These are phyloP conservation scores for Cavia aperea DNA, from an alignment of 2,113 vertebrate species.

Conservation along the genomic window DNA sequence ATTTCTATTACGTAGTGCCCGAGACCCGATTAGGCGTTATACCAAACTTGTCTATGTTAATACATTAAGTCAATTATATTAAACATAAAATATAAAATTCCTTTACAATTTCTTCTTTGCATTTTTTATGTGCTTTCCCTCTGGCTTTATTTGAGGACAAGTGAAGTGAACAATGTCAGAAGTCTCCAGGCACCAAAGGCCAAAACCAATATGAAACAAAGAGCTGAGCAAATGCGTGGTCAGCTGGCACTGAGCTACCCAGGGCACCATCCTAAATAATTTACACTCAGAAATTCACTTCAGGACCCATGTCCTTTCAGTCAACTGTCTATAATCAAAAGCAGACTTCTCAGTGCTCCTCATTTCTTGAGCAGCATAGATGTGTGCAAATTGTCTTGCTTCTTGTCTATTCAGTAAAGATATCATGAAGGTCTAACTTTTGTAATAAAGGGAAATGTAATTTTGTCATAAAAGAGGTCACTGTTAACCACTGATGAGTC, in stretches of 20 bases:
- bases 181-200: constrained; percentile 10
- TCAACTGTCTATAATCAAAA: constrained; percentile 4
- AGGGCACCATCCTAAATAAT: constrained; percentile 42
- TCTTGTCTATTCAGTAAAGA: not conserved
- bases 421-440: not conserved
- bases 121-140: not conserved
- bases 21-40: not conserved
- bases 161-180: constrained; percentile 34
- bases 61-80: not conserved
- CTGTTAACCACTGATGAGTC: not conserved
- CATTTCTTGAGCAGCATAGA: not conserved
- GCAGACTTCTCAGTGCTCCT: not conserved
- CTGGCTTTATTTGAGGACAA: constrained; percentile 31
- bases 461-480: not conserved
- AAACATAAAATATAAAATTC: not conserved
- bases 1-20: not conserved
- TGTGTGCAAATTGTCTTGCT: not conserved
- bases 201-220: constrained; percentile 46
- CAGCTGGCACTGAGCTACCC: not conserved
- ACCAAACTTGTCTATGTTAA: not conserved
- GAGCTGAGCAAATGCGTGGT: constrained; percentile 40
- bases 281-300: constrained; percentile 32
- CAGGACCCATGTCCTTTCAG: not conserved
- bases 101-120: not conserved
- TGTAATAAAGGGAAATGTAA: not conserved